These are phyloP conservation scores for Poeciliopsis turrubarensis DNA, from an alignment of 2,113 vertebrate genomes.

Conservation along the genomic window DNA sequence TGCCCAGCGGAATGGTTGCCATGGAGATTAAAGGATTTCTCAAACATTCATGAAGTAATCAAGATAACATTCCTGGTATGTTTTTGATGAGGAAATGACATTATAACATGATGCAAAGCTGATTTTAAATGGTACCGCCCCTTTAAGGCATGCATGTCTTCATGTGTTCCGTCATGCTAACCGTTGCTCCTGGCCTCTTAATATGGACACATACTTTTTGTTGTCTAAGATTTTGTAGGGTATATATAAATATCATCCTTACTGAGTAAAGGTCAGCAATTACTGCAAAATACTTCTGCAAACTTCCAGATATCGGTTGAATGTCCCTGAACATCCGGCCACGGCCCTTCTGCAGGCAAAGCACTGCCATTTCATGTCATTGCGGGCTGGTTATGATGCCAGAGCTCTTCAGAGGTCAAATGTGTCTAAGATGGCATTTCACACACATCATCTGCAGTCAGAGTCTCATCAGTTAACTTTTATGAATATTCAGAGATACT, in stretches of 20 bases:
- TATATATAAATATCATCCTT: neutral
- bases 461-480: slow-evolving; percentile 34
- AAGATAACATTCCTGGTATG: too few relatives aligned
- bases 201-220: neutral
- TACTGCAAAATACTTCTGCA: neutral
- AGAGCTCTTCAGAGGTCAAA: slow-evolving; percentile 25
- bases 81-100: too few relatives aligned
- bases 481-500: slow-evolving; percentile 55
- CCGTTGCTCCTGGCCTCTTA: too few relatives aligned
- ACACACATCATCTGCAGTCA: slow-evolving; percentile 44
- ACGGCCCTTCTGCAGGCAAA: neutral
- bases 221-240: neutral
- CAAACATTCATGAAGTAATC: too few relatives aligned
- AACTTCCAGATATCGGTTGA: neutral
- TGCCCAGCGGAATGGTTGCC: too few relatives aligned
- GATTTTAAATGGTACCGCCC: too few relatives aligned
- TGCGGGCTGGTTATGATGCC: neutral
- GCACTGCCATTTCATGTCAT: neutral
- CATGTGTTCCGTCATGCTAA: too few relatives aligned
- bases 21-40: too few relatives aligned
- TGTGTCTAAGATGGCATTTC: slow-evolving; percentile 10
- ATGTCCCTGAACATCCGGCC: neutral
- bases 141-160: neutral
- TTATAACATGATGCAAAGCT: too few relatives aligned
- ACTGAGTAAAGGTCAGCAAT: neutral